These are phyloP conservation scores for Drosophila pallidifrons DNA, from an alignment of 1,140 invertebrate genomes.

Conservation along the genomic window DNA sequence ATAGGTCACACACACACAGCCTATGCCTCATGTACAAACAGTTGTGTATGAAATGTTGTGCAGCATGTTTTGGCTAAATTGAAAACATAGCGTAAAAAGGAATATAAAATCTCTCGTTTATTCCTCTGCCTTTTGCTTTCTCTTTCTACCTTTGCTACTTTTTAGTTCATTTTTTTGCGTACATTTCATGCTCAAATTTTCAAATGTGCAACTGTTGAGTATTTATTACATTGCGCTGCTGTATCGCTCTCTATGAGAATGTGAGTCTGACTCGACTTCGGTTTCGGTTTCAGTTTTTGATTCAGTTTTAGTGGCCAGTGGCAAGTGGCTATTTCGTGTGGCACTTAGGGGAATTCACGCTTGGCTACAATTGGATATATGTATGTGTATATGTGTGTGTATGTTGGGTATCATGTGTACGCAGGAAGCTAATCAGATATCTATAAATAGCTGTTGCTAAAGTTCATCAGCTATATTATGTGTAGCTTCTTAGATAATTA, in stretches of 20 bases:
- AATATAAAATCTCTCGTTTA: conserved; percentile 20
- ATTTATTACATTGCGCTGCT: conserved; percentile 58
- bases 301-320: conserved; percentile 16
- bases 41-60: conserved; percentile 40
- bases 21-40: conserved; percentile 1
- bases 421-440: conserved; percentile 51
- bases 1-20: conserved; percentile 26
- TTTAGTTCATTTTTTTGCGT: conserved; percentile 48
- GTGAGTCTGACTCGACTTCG: conserved; percentile 3
- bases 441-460: conserved; percentile 40
- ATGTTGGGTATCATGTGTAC: conserved; percentile 35
- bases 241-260: conserved; percentile 6
- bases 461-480: background rate
- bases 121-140: background rate
- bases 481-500: background rate
- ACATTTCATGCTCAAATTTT: conserved; percentile 63
- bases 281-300: conserved; percentile 19
- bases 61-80: conserved; percentile 53
- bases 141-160: background rate
- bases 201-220: conserved; percentile 79
- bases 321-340: conserved; percentile 30
- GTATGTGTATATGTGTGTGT: background rate
- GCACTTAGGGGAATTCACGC: conserved; percentile 56
- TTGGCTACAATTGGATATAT: conserved; percentile 60
- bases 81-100: conserved; percentile 30